phyloP scores from a whole-genome alignment of 2,113 vertebrate genomes.

The Excalfactoria chinensis region DNA sequence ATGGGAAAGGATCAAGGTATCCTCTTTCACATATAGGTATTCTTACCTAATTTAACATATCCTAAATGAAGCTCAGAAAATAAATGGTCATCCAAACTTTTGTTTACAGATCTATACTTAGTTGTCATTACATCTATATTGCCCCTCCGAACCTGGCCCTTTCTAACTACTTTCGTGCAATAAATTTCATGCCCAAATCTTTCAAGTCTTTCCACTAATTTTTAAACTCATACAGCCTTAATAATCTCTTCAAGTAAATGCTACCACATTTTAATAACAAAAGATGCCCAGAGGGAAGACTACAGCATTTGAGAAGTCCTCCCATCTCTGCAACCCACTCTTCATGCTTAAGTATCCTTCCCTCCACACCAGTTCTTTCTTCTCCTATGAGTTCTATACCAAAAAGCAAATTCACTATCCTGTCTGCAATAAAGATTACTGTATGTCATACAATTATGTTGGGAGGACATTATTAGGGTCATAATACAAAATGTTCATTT shows the following conservation, averaged over 20 bases:
- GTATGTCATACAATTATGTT: neutral
- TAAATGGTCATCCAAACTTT: neutral
- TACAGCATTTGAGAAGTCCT: constrained; percentile 53
- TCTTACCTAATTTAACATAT: neutral
- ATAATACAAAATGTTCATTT: neutral
- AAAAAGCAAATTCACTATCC: neutral
- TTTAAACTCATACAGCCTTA: constrained; percentile 35
- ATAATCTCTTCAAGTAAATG: constrained; percentile 59
- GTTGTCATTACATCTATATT: neutral
- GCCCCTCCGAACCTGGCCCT: neutral
- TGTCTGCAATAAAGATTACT: neutral
- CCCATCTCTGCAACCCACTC: constrained; percentile 48
- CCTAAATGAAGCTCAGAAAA: neutral
- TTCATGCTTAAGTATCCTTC: neutral
- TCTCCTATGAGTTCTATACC: neutral
- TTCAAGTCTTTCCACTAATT: constrained; percentile 28
- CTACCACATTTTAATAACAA: constrained; percentile 41
- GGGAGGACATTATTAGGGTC: neutral
- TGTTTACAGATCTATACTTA: neutral
- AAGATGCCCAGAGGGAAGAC: constrained; percentile 42
- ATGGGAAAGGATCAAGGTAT: neutral
- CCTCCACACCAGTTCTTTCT: neutral
- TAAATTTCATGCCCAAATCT: neutral
- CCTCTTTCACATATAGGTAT: neutral
- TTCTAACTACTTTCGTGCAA: neutral